Base-by-base conservation (phyloP, 1,140 invertebrate species). In the Euwallacea fornicatus region DNA sequence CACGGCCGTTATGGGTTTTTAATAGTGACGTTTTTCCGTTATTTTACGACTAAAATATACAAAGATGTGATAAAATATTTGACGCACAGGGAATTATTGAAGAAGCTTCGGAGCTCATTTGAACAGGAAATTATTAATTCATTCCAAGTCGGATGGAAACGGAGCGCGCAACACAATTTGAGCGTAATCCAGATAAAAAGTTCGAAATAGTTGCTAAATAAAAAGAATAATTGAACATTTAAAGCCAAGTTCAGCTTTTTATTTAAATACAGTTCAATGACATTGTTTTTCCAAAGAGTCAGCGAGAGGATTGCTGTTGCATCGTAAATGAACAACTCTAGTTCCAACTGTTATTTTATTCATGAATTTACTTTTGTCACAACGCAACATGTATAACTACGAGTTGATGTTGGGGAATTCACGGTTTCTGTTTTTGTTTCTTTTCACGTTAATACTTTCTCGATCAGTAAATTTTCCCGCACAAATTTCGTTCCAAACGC, bases 241-340 rank as follows among this genome's bases (percentile, higher is more conserved):
- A 50, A 50, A 50, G 13, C 13, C 13, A 50, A 10, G 47, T 50
- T 11, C 13, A 50, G 10, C 13, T 50, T 50, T 50, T 50, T 50
- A 50, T 11, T 50, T 50, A 13, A 50, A 50, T 50, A n/a, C 13
- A 60, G 58, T 60, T 60, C 58, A 60, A 60, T 33, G 58, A 60
- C 58, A 60, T 42, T 42, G 58, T 60, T 60, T 58, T 60, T 42
- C 58, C 42, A 60, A 33, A 4, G 58, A 33, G 50, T 8, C 58
- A 60, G 33, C 33, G 58, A 55, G n/a, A 55, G n/a, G 53, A 60
- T 42, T 42, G 41, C 42, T 11, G 58, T 33, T 60, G 58, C 58
- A 60, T 60, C 33, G 7, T 41, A 41, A 60, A 33, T 60, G 33
- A 60, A 41, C 58, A 53, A 15, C 11, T 53, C 50, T 11, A 15